Base-by-base conservation (phyloP, 1,140 invertebrate genomes). In the Akabosia matsudoensis region DNA sequence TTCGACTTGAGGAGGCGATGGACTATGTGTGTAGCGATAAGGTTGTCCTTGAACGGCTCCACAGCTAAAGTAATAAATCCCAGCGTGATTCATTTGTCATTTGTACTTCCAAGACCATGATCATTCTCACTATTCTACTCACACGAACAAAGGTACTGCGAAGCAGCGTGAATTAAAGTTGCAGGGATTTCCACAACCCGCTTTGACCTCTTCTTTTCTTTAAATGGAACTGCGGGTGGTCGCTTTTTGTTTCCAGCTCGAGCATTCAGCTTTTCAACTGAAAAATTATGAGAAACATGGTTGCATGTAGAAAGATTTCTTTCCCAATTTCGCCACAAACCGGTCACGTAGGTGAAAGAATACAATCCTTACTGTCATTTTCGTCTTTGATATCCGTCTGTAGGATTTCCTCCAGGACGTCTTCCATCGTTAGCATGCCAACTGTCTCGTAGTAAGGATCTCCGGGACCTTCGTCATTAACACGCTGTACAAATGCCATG, bases 341-440 rank as follows among this genome's bases (percentile, higher is more conserved):
- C 22, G 28, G 28, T 24, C 7, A 61, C 28, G 1, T 61, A 13
- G 14, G 28, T 24, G 28, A 61, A 7, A 61, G 13, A 61, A 24
- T 28, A 24, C 7, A 56, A 22, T 18, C 34, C 64, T 76, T 51
- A 77, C 75, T 73, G 70, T 82, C 80, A 33, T 51, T 79, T 45
- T 82, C 80, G 71, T 82, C 80, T 73, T 79, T 56, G 13, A 82
- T 82, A 70, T 82, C 80, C 7, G 79, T 83, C 77, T 87, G 87
- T 71, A 87, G 84, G 26, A 87, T 82, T 83, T 87, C 87, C 80
- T 87, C 87, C 70, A 87, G 85, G 14, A 87, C 85, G 82, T 87
- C 87, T 82, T 87, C 87, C 56, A 87, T 81, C 4, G 87, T 87
- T 4, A 87, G 85, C 64, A 87, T 82, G 26, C 87, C 87, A 61